phyloP scores from a whole-genome alignment of 2,113 vertebrate species.

The Oceanites oceanicus region DNA sequence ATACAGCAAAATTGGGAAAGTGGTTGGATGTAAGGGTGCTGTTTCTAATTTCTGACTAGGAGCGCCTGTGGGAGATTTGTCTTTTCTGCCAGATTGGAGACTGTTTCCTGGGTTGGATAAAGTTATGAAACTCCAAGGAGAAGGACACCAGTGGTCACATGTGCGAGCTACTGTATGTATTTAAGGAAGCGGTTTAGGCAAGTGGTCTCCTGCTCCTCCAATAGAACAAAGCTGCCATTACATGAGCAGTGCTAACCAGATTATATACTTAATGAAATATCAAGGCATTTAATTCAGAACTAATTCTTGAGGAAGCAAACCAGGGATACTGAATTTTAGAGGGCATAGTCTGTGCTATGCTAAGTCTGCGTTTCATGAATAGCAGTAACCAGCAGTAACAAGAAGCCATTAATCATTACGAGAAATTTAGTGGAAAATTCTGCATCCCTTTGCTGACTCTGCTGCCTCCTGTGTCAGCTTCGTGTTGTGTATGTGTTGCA shows the following conservation, averaged over 20 bases:
- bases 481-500: background rate
- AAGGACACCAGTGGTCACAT: background rate
- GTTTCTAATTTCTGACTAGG: background rate
- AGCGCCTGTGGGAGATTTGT: background rate
- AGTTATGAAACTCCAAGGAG: background rate
- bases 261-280: constrained; percentile 14
- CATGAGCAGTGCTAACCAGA: background rate
- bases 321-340: background rate
- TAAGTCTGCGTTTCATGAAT: background rate
- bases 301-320: background rate
- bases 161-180: background rate
- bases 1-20: background rate
- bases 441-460: background rate
- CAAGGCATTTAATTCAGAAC: background rate
- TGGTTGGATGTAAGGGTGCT: background rate
- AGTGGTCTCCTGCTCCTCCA: background rate
- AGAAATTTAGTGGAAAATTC: background rate
- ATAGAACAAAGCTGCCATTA: background rate
- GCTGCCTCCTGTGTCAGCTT: background rate
- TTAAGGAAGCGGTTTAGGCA: background rate
- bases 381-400: background rate
- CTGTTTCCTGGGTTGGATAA: background rate
- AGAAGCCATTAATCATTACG: background rate
- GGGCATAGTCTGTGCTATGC: rapidly evolving
- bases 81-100: background rate